Evolutionary conservation across 2,888 invertebrate genomes (phyloP), one percentile per base, ranked within the genome.

Genomic region (Andrena minutula): DNA sequence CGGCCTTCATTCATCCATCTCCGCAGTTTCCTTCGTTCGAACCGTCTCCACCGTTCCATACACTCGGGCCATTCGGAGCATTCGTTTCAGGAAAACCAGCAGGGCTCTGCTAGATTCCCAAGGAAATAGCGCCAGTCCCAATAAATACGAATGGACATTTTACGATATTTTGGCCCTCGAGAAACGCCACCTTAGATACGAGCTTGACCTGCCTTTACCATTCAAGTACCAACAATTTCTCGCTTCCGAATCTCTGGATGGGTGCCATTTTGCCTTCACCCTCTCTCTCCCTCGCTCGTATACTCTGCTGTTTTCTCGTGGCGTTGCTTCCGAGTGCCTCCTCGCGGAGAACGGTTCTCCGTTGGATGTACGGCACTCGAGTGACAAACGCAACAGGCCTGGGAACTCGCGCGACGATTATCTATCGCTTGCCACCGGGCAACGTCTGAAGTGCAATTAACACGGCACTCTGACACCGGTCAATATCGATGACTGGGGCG

Each of bases 401-500:
- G 58, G 69, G 75, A 70, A 75, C 20, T 35, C 30, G 12, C 41
- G 41, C 23, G 26, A 5, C 35, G 23, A 49, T 75, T 53, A 75
- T 70, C 75, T 47, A 6, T 47, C 61, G 77, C 28, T 32, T 41
- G 3, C 72, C n/a, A 28, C 20, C 32, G 20, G 65, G 51, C 35
- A 70, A 69, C 47, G 41, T 71, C 51, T 71, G 53, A 53, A 63
- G 56, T 35, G 75, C 58, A 75, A 71, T 78, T 78, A 75, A 78
- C 75, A 72, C 63, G 65, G 20, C n/a, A 63, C 78, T 53, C 56
- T 60, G 65, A 65, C 73, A 56, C 30, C 74, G 64, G 68, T 80
- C 85, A 68, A 83, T 80, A 78, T 69, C 78, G 71, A 79, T 69
- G 56, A 75, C 30, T 47, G 51, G 49, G 47, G 23, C 32, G 61